Evolutionary conservation across 2,113 vertebrate species (phyloP).

Genomic region (Passer montanus): DNA sequence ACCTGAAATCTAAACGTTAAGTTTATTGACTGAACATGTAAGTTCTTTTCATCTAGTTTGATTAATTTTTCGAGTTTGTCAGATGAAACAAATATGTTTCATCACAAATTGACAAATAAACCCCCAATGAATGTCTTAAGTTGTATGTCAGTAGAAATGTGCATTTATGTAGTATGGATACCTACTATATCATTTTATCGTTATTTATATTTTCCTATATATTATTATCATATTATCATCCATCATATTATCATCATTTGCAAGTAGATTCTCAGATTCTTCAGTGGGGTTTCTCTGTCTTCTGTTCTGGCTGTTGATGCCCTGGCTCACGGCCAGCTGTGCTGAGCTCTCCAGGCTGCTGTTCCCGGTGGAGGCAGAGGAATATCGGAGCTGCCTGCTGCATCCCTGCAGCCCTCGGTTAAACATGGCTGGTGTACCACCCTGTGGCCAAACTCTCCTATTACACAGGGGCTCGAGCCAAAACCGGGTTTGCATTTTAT

Average conservation of each 20-base stretch:
- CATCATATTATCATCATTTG: background rate
- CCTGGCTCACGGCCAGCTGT: slow-evolving; percentile 69
- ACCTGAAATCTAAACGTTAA: background rate
- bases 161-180: background rate
- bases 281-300: background rate
- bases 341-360: slow-evolving; percentile 77
- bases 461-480: slow-evolving; percentile 72
- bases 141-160: fast-evolving
- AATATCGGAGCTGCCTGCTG: slow-evolving; percentile 69
- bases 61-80: background rate
- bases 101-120: background rate
- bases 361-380: slow-evolving; percentile 74
- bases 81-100: background rate
- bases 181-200: too few species aligned
- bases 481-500: background rate
- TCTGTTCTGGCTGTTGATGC: background rate
- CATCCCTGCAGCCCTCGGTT: slow-evolving; percentile 78
- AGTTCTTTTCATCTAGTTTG: background rate
- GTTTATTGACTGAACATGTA: background rate
- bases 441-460: slow-evolving; percentile 88
- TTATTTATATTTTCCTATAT: too few species aligned
- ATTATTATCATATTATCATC: too few species aligned
- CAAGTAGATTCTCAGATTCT: background rate
- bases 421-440: slow-evolving; percentile 85
- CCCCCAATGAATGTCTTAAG: fast-evolving